These are phyloP conservation scores for Amblyjoppa proteus DNA, from an alignment of 2,888 invertebrate genomes.

Conservation along the genomic window DNA sequence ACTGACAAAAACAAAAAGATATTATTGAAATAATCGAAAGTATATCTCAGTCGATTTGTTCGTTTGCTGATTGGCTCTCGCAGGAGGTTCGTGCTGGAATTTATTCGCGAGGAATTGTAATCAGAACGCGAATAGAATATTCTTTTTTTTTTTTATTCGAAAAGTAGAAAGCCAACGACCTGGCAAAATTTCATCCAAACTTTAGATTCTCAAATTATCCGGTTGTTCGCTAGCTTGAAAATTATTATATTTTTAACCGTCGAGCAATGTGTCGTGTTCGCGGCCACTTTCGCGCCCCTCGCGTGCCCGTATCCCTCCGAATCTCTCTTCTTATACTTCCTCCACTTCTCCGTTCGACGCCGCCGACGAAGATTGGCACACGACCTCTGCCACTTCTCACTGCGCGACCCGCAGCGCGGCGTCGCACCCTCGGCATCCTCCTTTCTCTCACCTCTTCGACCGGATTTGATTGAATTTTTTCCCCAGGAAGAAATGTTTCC, in stretches of 20 bases:
- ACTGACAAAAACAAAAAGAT: too few relatives aligned
- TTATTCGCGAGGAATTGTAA: too few relatives aligned
- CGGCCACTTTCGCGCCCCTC: constrained; percentile 45
- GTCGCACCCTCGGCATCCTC: constrained; percentile 48
- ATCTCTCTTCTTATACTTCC: constrained; percentile 6
- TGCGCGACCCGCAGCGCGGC: constrained; percentile 36
- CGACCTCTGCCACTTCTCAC: constrained; percentile 49
- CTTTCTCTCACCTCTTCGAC: constrained; percentile 69
- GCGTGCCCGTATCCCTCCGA: constrained; percentile 44
- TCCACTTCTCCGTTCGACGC: constrained; percentile 12
- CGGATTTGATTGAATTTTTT: constrained; percentile 84
- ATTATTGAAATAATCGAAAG: not conserved
- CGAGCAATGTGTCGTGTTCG: constrained; percentile 47
- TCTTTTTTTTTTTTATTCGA: too few relatives aligned
- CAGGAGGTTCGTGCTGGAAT: too few relatives aligned
- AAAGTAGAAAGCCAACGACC: too few relatives aligned
- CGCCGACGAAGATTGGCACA: constrained; percentile 50
- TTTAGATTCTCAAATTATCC: too few relatives aligned
- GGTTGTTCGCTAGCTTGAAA: not conserved
- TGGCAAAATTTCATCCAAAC: too few relatives aligned
- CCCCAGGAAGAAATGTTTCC: constrained; percentile 84
- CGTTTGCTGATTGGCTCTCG: not conserved
- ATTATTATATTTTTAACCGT: not conserved
- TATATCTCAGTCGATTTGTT: not conserved
- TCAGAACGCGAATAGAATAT: too few relatives aligned